phyloP scores from a whole-genome alignment of 2,888 invertebrate genomes.

The Taenaris catops region DNA sequence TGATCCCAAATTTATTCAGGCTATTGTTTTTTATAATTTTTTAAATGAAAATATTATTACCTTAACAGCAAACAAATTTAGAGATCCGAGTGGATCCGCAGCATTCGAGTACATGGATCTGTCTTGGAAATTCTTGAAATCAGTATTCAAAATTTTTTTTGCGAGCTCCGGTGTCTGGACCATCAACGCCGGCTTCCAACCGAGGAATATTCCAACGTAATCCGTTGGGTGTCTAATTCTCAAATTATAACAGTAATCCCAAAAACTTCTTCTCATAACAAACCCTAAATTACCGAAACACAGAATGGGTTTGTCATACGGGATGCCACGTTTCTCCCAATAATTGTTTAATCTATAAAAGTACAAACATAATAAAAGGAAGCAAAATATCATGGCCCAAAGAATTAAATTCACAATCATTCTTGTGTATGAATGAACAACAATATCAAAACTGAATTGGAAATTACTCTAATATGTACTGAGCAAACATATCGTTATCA shows the following conservation, averaged over 20 bases:
- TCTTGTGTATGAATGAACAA: slow-evolving; percentile 2
- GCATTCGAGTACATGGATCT: slow-evolving; percentile 39
- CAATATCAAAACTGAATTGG: neutral
- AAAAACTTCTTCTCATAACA: slow-evolving; percentile 47
- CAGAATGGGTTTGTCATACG: slow-evolving; percentile 43
- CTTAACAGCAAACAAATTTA: slow-evolving; percentile 54
- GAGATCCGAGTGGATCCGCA: slow-evolving; percentile 49
- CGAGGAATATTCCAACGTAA: slow-evolving; percentile 50
- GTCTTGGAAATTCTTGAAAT: slow-evolving; percentile 47
- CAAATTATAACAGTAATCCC: slow-evolving; percentile 41
- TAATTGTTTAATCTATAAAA: slow-evolving; percentile 42
- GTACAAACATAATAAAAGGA: slow-evolving; percentile 34
- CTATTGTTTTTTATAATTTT: no score
- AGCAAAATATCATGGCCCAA: slow-evolving; percentile 20
- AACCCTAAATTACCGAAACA: slow-evolving; percentile 48
- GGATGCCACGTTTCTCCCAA: slow-evolving; percentile 50
- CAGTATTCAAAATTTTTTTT: slow-evolving; percentile 42
- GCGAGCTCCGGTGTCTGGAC: slow-evolving; percentile 52
- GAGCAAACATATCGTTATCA: no score
- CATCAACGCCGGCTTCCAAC: slow-evolving; percentile 44
- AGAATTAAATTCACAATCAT: slow-evolving; percentile 1
- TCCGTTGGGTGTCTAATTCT: slow-evolving; percentile 36
- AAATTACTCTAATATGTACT: no score
- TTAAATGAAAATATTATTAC: no score
- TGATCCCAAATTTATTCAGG: no score